Conservation (phyloP, 2,797 vertebrate species). For the Petrocephalus sullivani region DNA sequence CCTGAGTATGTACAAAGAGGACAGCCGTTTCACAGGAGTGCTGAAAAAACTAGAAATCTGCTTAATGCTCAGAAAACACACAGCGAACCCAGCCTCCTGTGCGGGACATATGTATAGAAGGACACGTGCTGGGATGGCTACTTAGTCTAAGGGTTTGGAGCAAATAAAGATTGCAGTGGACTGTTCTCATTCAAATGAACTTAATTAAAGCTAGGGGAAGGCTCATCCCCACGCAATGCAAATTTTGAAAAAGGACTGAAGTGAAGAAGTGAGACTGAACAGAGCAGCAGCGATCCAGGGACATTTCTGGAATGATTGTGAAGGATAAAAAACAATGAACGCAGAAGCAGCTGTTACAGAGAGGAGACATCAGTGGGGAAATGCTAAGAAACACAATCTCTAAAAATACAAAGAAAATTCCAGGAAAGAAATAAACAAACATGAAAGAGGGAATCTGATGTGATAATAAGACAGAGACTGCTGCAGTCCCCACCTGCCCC, state of each 20-base stretch:
- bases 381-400: not conserved
- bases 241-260: not conserved
- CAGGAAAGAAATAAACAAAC: not conserved
- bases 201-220: not conserved
- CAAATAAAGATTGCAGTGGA: not conserved
- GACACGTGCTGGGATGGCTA: not conserved
- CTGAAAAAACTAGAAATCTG: constrained; percentile 27
- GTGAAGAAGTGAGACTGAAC: not conserved
- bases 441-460: not conserved
- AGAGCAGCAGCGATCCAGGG: not conserved
- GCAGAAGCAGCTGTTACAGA: not conserved
- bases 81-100: not conserved
- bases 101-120: not conserved
- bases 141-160: not conserved
- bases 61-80: not conserved
- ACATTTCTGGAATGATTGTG: not conserved
- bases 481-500: not conserved
- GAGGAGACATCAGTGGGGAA: not conserved
- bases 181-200: not conserved
- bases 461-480: not conserved
- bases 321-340: not conserved
- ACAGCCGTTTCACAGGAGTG: constrained; percentile 28
- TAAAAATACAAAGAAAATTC: not conserved
- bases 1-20: not conserved
- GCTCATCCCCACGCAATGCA: not conserved